These are phyloP conservation scores for Rutpela maculata DNA, from an alignment of 2,888 invertebrate species.

Conservation along the genomic window DNA sequence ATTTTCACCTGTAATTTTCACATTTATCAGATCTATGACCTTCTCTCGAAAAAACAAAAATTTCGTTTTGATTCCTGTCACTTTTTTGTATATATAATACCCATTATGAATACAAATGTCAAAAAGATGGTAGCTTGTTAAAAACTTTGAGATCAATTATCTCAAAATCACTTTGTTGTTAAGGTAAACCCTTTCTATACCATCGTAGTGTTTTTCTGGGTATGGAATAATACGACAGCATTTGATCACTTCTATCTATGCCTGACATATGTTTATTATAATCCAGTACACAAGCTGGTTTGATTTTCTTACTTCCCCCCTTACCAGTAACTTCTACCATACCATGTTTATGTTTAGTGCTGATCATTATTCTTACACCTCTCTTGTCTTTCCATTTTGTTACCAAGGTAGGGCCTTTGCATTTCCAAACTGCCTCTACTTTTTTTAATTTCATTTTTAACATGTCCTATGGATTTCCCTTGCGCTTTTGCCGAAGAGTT, in stretches of 20 bases:
- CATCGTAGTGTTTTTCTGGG: slow-evolving; percentile 63
- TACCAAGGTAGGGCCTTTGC: not conserved
- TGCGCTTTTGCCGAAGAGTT: slow-evolving; percentile 7
- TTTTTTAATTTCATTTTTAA: not conserved
- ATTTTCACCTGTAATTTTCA: too few species aligned
- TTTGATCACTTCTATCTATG: slow-evolving; percentile 57
- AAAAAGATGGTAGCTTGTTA: too few species aligned
- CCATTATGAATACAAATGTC: slow-evolving; percentile 32
- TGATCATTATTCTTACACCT: not conserved
- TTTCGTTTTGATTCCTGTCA: slow-evolving; percentile 13
- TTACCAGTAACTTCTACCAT: not conserved
- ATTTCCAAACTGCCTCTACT: not conserved
- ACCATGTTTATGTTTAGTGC: not conserved
- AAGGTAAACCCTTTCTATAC: slow-evolving; percentile 65
- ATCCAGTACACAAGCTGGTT: slow-evolving; percentile 20
- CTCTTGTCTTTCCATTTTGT: slow-evolving; percentile 18
- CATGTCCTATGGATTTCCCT: not conserved
- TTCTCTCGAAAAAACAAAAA: slow-evolving; percentile 10
- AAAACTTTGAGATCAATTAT: too few species aligned
- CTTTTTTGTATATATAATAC: slow-evolving; percentile 20
- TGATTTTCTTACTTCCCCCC: not conserved
- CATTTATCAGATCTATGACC: not conserved
- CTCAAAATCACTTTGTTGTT: too few species aligned
- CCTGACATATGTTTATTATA: slow-evolving; percentile 51
- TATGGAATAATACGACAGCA: slow-evolving; percentile 63